A percentile compares a stretch with the other conserved stretches of the same genome.
Evolutionary conservation across 2,888 invertebrate species (phyloP).

Genomic region (Minunthozetes semirufus): DNA sequence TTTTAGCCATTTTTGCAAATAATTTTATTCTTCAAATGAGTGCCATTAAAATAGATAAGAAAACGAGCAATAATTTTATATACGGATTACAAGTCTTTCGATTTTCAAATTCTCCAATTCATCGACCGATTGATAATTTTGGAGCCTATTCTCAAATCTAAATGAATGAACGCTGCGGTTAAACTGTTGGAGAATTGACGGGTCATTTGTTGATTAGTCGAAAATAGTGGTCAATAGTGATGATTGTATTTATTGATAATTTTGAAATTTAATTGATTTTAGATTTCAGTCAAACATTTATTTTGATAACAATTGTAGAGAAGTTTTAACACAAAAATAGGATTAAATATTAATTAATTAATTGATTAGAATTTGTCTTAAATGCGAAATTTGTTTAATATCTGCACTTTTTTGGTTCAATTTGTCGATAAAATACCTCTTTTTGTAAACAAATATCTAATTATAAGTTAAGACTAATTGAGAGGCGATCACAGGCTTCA

Average conservation of each 20-base stretch:
- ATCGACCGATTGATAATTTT: no score
- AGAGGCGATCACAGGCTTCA: constrained; percentile 22
- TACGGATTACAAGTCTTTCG: no score
- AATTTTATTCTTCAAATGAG: no score
- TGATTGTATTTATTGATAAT: constrained; percentile 3
- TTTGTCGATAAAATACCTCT: neutral
- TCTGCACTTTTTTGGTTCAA: neutral
- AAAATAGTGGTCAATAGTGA: no score
- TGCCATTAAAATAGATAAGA: no score
- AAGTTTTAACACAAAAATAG: constrained; percentile 2
- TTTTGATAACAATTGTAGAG: neutral
- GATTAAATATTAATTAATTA: constrained; percentile 1
- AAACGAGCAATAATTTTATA: no score
- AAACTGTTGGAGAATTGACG: no score
- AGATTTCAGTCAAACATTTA: neutral
- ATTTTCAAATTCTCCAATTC: no score
- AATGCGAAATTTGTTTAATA: neutral
- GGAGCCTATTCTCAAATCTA: no score
- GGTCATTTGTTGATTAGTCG: no score
- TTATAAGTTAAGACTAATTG: neutral
- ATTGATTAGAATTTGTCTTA: constrained; percentile 1
- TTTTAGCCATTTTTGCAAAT: no score
- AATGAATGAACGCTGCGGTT: no score
- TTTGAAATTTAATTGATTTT: neutral
- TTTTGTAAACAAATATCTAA: neutral